Conservation (phyloP, 2,888 invertebrate species). For the Sesamia inferens region DNA sequence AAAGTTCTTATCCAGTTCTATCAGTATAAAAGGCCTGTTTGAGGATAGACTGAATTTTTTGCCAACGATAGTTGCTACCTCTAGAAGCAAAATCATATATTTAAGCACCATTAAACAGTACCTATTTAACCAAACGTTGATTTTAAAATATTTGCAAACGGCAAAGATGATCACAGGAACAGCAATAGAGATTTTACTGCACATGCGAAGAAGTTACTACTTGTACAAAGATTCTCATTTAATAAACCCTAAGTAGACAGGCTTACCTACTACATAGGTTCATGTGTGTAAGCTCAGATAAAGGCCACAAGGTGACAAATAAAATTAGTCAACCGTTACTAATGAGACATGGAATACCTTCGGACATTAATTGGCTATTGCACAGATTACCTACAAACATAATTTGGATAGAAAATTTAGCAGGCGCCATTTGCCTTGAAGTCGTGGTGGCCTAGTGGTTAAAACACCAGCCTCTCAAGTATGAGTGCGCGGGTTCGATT, state of each 20-base stretch:
- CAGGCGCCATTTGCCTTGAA: slow-evolving; percentile 21
- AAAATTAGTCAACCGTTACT: slow-evolving; percentile 55
- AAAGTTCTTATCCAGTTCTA: too few species aligned
- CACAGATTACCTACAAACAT: slow-evolving; percentile 41
- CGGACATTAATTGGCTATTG: slow-evolving; percentile 41
- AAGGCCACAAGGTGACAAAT: slow-evolving; percentile 49
- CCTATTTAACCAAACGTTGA: background rate
- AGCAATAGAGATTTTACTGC: too few species aligned
- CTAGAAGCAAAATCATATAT: background rate
- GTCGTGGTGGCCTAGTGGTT: too few species aligned
- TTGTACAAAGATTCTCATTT: background rate
- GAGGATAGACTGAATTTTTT: too few species aligned
- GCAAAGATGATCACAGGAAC: background rate
- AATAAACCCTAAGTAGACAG: slow-evolving; percentile 12
- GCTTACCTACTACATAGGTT: slow-evolving; percentile 30
- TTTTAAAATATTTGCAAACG: background rate
- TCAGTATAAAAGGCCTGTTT: too few species aligned
- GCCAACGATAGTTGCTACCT: background rate
- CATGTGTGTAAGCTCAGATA: slow-evolving; percentile 31
- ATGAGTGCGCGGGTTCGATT: too few species aligned
- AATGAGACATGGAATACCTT: slow-evolving; percentile 45
- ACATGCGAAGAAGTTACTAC: background rate
- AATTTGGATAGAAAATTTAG: slow-evolving; percentile 36
- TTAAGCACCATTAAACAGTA: background rate
- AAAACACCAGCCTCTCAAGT: too few species aligned